Percentiles rank a stretch among this genome's conserved stretches.
Evolutionary conservation across 2,888 invertebrate genomes (phyloP).

Genomic region (Anthophora plumipes): DNA sequence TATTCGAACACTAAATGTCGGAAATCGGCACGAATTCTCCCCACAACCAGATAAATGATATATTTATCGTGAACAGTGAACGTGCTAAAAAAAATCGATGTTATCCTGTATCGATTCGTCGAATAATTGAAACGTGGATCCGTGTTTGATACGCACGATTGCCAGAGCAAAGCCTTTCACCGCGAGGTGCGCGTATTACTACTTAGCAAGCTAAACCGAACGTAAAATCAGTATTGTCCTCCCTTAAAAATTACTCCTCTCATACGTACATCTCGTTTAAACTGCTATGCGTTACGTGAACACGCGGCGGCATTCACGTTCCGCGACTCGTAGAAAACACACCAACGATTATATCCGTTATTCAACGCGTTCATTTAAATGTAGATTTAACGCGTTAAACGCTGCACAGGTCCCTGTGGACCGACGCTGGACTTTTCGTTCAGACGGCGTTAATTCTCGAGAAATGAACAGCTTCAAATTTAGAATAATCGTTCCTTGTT

Average conservation of each 20-base stretch:
- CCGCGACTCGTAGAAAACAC: constrained; percentile 11
- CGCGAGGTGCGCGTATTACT: constrained; percentile 49
- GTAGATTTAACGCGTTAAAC: too few species aligned
- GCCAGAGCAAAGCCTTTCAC: constrained; percentile 55
- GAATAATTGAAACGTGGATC: background rate
- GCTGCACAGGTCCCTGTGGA: too few species aligned
- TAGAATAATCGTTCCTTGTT: too few species aligned
- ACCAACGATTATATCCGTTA: constrained; percentile 12
- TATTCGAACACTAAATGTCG: too few species aligned
- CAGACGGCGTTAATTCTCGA: too few species aligned
- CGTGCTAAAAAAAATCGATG: background rate
- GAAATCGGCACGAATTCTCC: too few species aligned
- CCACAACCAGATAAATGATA: background rate
- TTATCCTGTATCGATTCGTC: background rate
- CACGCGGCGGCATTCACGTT: constrained; percentile 34
- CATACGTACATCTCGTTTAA: constrained; percentile 58
- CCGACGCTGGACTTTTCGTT: too few species aligned
- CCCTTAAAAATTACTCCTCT: constrained; percentile 76
- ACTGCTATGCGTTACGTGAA: constrained; percentile 42
- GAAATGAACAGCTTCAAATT: too few species aligned
- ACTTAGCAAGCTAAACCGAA: constrained; percentile 72
- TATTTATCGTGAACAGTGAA: too few species aligned
- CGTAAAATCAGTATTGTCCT: constrained; percentile 81
- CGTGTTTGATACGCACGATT: constrained; percentile 36
- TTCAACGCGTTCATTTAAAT: too few species aligned